Evolutionary conservation across 30 jellyfish, hydroid and myxozoan species (phyloP).

Genomic region (Haliclystus octoradiatus): DNA sequence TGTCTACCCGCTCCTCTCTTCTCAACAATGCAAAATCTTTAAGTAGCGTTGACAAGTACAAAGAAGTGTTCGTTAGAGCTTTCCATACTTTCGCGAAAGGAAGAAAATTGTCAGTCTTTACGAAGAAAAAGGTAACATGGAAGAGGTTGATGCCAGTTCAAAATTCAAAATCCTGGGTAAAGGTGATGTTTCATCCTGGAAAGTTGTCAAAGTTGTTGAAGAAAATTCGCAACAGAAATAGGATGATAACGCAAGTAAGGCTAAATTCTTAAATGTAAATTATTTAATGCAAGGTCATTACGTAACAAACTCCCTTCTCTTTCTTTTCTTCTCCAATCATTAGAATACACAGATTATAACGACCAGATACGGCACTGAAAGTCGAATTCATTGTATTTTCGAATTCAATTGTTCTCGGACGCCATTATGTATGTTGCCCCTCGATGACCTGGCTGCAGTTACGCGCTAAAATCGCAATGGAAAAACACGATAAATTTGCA

Average conservation of each 20-base stretch:
- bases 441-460: too few species aligned
- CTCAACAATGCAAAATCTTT: neutral
- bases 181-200: neutral
- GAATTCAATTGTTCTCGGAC: too few species aligned
- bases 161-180: neutral
- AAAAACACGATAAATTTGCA: too few species aligned
- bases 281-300: neutral
- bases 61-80: neutral
- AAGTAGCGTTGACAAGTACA: neutral
- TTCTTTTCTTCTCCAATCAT: neutral
- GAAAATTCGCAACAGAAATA: too few species aligned
- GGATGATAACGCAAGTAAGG: neutral
- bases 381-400: too few species aligned
- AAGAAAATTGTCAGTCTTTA: neutral
- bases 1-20: neutral
- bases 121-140: neutral
- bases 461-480: too few species aligned
- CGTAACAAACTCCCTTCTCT: neutral
- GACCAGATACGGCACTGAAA: too few species aligned
- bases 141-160: neutral
- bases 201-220: neutral
- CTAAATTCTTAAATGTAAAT: neutral
- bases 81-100: neutral
- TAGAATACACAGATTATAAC: too few species aligned
- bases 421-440: too few species aligned